Evolutionary conservation across 2,888 invertebrate genomes (phyloP).

Genomic region (Drosophila borealis): DNA sequence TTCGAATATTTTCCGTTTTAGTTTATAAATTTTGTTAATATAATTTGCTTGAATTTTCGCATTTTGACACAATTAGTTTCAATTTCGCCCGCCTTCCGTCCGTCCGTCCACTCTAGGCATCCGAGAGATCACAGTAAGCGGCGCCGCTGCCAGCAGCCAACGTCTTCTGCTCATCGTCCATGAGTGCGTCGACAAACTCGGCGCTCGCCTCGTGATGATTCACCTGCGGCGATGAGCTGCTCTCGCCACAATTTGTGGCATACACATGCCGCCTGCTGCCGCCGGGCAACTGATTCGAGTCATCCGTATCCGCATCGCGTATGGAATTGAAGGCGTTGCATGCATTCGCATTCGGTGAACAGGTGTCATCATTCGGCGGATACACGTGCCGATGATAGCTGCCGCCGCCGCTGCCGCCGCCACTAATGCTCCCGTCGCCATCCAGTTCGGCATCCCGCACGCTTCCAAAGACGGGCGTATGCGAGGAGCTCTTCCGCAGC

Average conservation of each 20-base stretch:
- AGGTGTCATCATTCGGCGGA: constrained; percentile 84
- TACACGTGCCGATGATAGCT: constrained; percentile 84
- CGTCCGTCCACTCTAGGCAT: constrained; percentile 62
- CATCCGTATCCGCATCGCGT: constrained; percentile 83
- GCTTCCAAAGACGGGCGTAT: constrained; percentile 84
- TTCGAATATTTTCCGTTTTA: constrained; percentile 3
- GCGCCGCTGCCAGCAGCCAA: constrained; percentile 40
- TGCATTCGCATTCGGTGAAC: constrained; percentile 83
- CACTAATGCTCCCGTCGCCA: constrained; percentile 76
- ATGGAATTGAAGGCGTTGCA: constrained; percentile 84
- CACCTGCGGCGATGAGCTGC: constrained; percentile 83
- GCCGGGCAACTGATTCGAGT: constrained; percentile 82
- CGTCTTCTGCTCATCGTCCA: constrained; percentile 76
- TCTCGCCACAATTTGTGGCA: constrained; percentile 84
- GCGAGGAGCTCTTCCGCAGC: constrained; percentile 83
- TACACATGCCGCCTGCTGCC: constrained; percentile 82
- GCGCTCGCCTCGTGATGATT: constrained; percentile 75
- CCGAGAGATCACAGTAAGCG: constrained; percentile 80
- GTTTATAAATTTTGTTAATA: background rate
- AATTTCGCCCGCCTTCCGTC: constrained; percentile 3
- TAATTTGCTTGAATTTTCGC: constrained; percentile 1
- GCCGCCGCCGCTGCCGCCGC: constrained; percentile 70
- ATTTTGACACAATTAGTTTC: constrained; percentile 65
- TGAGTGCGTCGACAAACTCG: constrained; percentile 73
- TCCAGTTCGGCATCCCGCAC: constrained; percentile 83